Percentiles rank a stretch among this genome's conserved stretches.
Evolutionary conservation across 2,888 invertebrate genomes (phyloP).

Genomic region (Scaptomyza polygonia): DNA sequence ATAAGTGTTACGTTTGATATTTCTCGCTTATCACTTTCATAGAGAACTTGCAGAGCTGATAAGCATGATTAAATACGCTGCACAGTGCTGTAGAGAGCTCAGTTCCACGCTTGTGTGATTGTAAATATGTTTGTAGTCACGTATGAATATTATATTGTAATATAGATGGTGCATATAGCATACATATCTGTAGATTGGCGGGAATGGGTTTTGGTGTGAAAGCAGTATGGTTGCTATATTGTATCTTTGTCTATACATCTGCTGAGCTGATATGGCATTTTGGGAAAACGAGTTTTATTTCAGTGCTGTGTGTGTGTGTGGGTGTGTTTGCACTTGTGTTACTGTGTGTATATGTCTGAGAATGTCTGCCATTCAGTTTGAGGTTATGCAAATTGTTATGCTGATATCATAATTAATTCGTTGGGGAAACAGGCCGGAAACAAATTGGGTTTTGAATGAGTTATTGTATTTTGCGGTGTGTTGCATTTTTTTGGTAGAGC

Average conservation of each 20-base stretch:
- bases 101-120: conserved; percentile 10
- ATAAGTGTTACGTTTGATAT: neutral
- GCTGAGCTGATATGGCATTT: conserved; percentile 77
- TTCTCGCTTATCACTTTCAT: neutral
- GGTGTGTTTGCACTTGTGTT: conserved; percentile 5
- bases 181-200: conserved; percentile 25
- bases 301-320: conserved; percentile 34
- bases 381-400: conserved; percentile 80
- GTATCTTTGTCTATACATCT: conserved; percentile 74
- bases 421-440: conserved; percentile 77
- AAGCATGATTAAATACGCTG: neutral
- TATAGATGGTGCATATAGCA: conserved; percentile 41
- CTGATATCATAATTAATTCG: conserved; percentile 81
- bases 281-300: conserved; percentile 74
- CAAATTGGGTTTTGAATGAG: conserved; percentile 79
- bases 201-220: conserved; percentile 16
- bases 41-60: neutral
- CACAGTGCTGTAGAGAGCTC: conserved; percentile 18
- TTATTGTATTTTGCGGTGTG: conserved; percentile 73
- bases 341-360: conserved; percentile 15
- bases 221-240: conserved; percentile 57
- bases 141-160: conserved; percentile 54
- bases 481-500: conserved; percentile 63
- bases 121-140: conserved; percentile 14
- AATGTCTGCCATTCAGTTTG: conserved; percentile 73